These are phyloP conservation scores for Sorex fumeus DNA, from an alignment of 2,113 vertebrate species.

Conservation along the genomic window DNA sequence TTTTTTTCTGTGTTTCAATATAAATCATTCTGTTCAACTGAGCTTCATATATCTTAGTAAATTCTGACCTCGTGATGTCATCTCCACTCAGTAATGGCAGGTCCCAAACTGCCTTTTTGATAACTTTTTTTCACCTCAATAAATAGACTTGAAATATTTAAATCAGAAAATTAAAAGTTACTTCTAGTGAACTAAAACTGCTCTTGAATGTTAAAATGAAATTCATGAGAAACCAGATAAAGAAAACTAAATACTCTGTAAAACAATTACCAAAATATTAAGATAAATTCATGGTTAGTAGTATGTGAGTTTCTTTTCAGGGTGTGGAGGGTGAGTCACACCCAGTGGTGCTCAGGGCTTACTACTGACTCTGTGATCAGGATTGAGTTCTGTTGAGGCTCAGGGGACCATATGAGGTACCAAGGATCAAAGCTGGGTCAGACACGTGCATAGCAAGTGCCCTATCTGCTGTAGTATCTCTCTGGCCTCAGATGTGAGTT, in stretches of 20 bases:
- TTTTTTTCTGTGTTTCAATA: conserved; percentile 11
- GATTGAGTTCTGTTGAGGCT: too few species aligned
- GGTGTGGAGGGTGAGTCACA: too few species aligned
- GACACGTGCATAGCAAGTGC: too few species aligned
- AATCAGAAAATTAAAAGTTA: conserved; percentile 21
- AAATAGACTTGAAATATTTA: background rate
- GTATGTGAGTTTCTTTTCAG: too few species aligned
- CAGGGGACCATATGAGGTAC: too few species aligned
- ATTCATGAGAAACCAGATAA: background rate
- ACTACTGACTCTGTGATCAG: too few species aligned
- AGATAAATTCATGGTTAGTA: background rate
- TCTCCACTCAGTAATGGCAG: background rate
- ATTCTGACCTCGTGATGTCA: background rate
- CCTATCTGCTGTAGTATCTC: too few species aligned
- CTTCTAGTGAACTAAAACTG: background rate
- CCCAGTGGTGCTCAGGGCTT: too few species aligned
- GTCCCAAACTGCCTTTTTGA: background rate
- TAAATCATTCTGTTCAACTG: background rate
- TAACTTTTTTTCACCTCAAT: background rate
- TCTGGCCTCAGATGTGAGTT: background rate
- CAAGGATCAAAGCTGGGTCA: too few species aligned
- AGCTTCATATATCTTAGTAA: background rate
- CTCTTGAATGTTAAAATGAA: conserved; percentile 18
- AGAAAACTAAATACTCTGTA: background rate
- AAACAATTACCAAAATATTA: background rate